Percentiles rank a stretch among this genome's conserved stretches.
Conservation (phyloP, 2,113 vertebrate species). For the Scortum barcoo region DNA sequence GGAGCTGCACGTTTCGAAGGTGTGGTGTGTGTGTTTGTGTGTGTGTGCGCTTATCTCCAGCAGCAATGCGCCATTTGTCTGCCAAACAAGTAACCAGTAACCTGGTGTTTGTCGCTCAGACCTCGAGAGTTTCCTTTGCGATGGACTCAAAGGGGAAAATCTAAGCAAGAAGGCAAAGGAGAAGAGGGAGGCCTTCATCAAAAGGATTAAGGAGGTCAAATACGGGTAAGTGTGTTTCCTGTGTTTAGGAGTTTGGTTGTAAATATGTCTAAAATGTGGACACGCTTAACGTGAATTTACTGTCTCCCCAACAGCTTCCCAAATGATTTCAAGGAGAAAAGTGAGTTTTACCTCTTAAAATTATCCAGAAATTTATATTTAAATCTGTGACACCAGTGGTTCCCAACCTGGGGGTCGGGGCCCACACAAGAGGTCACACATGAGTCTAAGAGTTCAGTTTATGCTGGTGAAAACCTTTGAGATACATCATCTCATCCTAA, state of each 20-base stretch:
- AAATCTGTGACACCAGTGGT: neutral
- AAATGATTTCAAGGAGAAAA: slow-evolving; percentile 89
- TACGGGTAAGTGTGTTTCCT: slow-evolving; percentile 48
- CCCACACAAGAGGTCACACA: neutral
- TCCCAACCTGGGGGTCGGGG: neutral
- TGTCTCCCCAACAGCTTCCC: slow-evolving; percentile 87
- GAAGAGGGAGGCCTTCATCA: slow-evolving; percentile 89
- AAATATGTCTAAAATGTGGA: neutral
- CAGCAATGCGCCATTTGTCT: neutral
- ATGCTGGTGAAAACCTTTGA: too few species aligned
- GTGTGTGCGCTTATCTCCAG: neutral
- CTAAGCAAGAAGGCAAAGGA: slow-evolving; percentile 95
- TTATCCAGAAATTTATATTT: neutral
- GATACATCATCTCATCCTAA: neutral
- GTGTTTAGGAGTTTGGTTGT: neutral
- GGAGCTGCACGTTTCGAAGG: too few species aligned
- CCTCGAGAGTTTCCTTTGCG: slow-evolving; percentile 89
- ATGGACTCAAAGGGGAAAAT: slow-evolving; percentile 91
- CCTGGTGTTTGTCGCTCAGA: slow-evolving; percentile 78
- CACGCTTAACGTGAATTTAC: slow-evolving; percentile 9
- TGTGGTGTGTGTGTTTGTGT: neutral
- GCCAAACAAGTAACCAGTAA: neutral
- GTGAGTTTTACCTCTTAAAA: slow-evolving; percentile 79
- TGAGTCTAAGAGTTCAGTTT: neutral
- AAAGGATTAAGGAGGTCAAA: slow-evolving; percentile 92